Evolutionary conservation across 1,140 invertebrate species (phyloP).

Genomic region (Penaeus vannamei): DNA sequence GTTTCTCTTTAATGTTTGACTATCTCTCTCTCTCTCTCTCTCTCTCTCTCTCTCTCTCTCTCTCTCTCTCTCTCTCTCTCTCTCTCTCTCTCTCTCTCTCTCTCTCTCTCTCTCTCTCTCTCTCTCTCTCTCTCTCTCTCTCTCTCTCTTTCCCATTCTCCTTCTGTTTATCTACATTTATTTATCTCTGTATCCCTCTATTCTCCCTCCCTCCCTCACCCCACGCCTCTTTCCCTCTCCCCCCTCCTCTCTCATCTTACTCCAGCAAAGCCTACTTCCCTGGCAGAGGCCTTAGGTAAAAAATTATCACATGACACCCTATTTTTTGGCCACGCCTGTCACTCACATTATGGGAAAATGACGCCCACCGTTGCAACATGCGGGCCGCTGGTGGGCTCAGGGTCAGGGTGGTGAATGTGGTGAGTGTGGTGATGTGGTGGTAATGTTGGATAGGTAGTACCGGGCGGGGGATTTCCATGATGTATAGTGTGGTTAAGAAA

Average conservation of each 20-base stretch:
- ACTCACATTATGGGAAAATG: too few relatives aligned
- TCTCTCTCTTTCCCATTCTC: not conserved
- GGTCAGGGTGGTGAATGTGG: not conserved
- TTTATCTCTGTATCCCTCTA: not conserved
- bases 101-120: too few relatives aligned
- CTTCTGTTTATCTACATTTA: not conserved
- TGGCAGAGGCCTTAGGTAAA: not conserved
- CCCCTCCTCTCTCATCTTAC: not conserved
- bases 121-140: too few relatives aligned
- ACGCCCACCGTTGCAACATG: conserved; percentile 1
- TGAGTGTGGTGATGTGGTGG: not conserved
- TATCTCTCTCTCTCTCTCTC: too few relatives aligned
- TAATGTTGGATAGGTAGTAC: not conserved
- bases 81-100: too few relatives aligned
- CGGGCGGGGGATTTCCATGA: not conserved
- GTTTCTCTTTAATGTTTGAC: too few relatives aligned
- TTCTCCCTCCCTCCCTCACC: not conserved
- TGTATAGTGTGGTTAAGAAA: too few relatives aligned
- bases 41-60: too few relatives aligned
- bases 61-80: too few relatives aligned
- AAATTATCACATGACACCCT: not conserved
- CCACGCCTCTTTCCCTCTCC: not conserved
- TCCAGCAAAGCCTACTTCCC: not conserved
- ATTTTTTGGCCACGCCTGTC: too few relatives aligned
- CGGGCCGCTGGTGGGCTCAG: not conserved